Evolutionary conservation across 2,888 invertebrate species (phyloP), one percentile per base, ranked within the genome.

Genomic region (Rotaria magnacalcarata): DNA sequence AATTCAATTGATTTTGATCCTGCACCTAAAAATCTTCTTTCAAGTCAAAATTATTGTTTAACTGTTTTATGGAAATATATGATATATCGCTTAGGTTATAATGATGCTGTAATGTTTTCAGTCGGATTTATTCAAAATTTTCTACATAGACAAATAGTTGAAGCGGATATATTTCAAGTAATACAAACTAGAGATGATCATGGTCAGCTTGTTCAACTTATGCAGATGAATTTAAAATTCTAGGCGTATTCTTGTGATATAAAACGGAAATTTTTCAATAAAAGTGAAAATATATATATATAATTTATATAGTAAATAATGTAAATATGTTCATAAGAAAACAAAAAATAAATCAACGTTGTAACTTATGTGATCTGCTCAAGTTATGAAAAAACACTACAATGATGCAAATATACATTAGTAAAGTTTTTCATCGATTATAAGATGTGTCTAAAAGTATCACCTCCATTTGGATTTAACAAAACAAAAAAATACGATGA

Each of bases 81-180:
- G 34, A 67, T 67, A 7, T 67, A 67, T 67, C 67, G 67, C 19
- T 34, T 67, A 27, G 67, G 67, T 34, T 14, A 67, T 34, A 34
- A 67, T 19, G 34, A 67, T 67, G 34, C 34, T 67, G 8, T 67
- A 14, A 27, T 34, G 16, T 67, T 67, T 19, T 34, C 10, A 34
- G 67, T 67, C 67, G 34, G 67, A 67, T 67, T 67, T 67, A 67
- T 67, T 16, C 67, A 67, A 67, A 67, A 67, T 34, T 67, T 67
- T 67, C 67, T 67, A 19, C 67, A 14, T 19, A 41, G 67, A 67
- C 67, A 67, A 67, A 14, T 34, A 2, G 3, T 67, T 67, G 34
- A 67, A 19, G 67, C 67, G 4, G 67, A 67, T 0, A 34, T 27
- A 19, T 19, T 67, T 41, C 34, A 67, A 7, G 19, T 67, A 19